Evolutionary conservation across 2,888 invertebrate genomes (phyloP).

Genomic region (Gortyna flavago): DNA sequence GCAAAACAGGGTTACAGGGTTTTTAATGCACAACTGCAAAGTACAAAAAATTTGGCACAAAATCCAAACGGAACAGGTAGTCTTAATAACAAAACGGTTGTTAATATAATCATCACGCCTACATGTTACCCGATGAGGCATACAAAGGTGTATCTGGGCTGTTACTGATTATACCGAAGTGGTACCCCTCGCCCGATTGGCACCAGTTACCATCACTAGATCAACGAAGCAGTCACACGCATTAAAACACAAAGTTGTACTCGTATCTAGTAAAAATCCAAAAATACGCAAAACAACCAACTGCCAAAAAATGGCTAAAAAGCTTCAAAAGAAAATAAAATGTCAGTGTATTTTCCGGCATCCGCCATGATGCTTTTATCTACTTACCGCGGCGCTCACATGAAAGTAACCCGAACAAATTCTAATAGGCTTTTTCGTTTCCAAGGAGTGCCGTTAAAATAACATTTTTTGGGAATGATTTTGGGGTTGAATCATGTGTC

Average conservation of each 20-base stretch:
- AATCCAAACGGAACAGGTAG: background rate
- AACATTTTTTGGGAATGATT: slow-evolving; percentile 11
- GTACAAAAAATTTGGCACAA: background rate
- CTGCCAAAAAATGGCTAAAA: background rate
- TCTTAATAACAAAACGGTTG: background rate
- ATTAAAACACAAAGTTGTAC: background rate
- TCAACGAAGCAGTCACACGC: background rate
- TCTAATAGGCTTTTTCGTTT: slow-evolving; percentile 47
- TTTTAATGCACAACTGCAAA: background rate
- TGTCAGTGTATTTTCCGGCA: slow-evolving; percentile 18
- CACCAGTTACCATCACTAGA: background rate
- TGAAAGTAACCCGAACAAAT: slow-evolving; percentile 43
- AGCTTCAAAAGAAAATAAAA: slow-evolving; percentile 9
- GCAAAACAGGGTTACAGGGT: too few relatives aligned
- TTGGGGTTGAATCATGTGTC: background rate
- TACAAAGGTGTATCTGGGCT: background rate
- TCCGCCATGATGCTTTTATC: slow-evolving; percentile 48
- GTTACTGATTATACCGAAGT: background rate
- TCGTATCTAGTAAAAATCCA: background rate
- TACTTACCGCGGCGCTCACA: slow-evolving; percentile 20
- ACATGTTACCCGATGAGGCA: background rate
- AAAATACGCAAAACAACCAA: background rate
- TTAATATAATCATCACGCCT: background rate
- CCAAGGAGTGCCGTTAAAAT: slow-evolving; percentile 15
- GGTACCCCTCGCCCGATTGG: background rate